Conservation (phyloP, 1,140 invertebrate species). For the Microplitis demolitor region DNA sequence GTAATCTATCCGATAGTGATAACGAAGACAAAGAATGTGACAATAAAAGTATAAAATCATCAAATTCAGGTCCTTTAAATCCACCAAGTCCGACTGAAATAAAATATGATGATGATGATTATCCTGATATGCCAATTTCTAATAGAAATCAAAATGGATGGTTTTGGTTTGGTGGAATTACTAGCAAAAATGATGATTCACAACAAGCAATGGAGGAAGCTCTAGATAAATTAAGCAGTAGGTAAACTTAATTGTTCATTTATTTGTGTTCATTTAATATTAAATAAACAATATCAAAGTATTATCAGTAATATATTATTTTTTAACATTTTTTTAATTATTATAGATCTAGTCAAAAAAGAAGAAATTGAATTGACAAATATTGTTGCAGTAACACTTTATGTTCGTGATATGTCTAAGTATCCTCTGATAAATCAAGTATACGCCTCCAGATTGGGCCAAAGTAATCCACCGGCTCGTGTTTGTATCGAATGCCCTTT, state of each 20-base stretch:
- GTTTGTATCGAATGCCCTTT: slow-evolving; percentile 86
- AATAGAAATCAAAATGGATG: slow-evolving; percentile 74
- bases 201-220: slow-evolving; percentile 68
- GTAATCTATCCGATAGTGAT: slow-evolving; percentile 60
- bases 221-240: slow-evolving; percentile 79
- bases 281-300: neutral
- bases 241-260: slow-evolving; percentile 63
- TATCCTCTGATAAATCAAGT: slow-evolving; percentile 79
- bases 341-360: slow-evolving; percentile 64
- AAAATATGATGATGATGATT: slow-evolving; percentile 49
- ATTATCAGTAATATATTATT: neutral
- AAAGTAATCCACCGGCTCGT: slow-evolving; percentile 84
- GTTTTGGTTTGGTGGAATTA: slow-evolving; percentile 80
- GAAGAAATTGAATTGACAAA: slow-evolving; percentile 69
- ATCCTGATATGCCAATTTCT: slow-evolving; percentile 59
- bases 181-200: slow-evolving; percentile 64
- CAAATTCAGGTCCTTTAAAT: slow-evolving; percentile 54
- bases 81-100: slow-evolving; percentile 49
- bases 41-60: slow-evolving; percentile 49
- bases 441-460: slow-evolving; percentile 76
- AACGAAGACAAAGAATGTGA: slow-evolving; percentile 53
- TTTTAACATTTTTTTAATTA: slow-evolving; percentile 27
- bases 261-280: slow-evolving; percentile 9
- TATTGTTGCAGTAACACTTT: slow-evolving; percentile 80
- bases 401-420: slow-evolving; percentile 79